Evolutionary conservation across 1,140 invertebrate species (phyloP), one percentile per base, ranked within the genome.

Genomic region (Aphidius ervi): DNA sequence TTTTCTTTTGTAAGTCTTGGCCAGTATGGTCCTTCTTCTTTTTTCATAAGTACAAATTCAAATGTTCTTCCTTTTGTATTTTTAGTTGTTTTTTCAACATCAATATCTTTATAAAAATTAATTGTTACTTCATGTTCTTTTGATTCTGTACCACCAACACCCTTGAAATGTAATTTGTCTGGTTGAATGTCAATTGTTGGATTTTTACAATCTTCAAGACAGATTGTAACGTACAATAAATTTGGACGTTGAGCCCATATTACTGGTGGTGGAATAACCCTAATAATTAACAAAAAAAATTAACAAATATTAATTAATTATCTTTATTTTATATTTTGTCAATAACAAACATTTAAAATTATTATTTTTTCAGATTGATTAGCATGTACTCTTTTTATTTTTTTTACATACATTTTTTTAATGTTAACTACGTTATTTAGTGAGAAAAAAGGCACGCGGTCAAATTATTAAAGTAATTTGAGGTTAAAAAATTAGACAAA

Each of bases 221-320:
- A 91, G 70, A 97, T 87, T 50, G 93, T 97, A 55, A 97, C 77
- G 77, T 87, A 95, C 46, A 98, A 78, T 66, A 87, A 78, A 67
- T 86, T 84, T 70, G 83, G 87, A 71, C 91, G 86, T 79, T 98
- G 94, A 20, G 95, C 95, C 95, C 95, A 98, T 71, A 89, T 86
- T 46, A 96, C 88, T 50, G 91, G 87, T 45, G 94, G 93, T 63
- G 90, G 89, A 68, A 83, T 78, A 67, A 81, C 50, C 63, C 82
- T 84, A 60, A 64, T 77, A 78, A 64, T 31, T 31, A 46, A 61
- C 46, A 16, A 39, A 57, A 31, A 50, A 46, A 43, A 43, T 43
- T 43, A 43, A 3, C 2, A 3, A 31, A 23, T 4, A 16, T 31
- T 9, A 23, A 43, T 56, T 16, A 8, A 39, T 52, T 3, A 31